These are phyloP conservation scores for Zhuqinia jingwanae DNA, from an alignment of 2,888 invertebrate species.

Conservation along the genomic window DNA sequence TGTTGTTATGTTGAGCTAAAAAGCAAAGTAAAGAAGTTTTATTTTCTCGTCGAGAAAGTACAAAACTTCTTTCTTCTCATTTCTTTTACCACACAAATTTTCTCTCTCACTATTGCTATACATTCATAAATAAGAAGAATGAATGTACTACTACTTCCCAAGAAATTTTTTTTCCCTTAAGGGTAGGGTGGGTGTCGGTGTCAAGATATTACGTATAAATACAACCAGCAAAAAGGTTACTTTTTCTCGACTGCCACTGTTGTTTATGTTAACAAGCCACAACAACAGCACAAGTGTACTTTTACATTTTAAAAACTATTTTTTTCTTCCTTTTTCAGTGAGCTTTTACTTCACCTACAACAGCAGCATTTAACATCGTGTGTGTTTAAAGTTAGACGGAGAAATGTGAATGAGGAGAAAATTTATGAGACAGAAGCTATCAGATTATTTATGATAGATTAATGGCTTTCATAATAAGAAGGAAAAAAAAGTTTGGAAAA, in stretches of 20 bases:
- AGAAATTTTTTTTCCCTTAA: conserved; percentile 44
- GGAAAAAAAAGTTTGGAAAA: conserved; percentile 75
- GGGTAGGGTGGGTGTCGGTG: conserved; percentile 24
- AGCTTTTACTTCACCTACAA: not conserved
- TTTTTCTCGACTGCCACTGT: not conserved
- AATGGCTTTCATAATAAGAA: conserved; percentile 77
- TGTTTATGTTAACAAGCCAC: conserved; percentile 28
- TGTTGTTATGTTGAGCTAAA: conserved; percentile 71
- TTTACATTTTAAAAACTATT: conserved; percentile 8
- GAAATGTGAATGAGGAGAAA: conserved; percentile 62
- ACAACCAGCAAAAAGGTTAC: conserved; percentile 11
- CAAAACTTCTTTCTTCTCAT: conserved; percentile 59
- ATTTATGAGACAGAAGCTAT: conserved; percentile 79
- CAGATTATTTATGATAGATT: conserved; percentile 80
- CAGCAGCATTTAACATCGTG: not conserved
- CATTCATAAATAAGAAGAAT: conserved; percentile 41
- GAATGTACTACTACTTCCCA: not conserved
- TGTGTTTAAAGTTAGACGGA: too few species aligned
- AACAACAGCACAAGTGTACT: conserved; percentile 33
- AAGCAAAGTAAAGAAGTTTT: conserved; percentile 71
- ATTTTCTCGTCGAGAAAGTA: conserved; percentile 26
- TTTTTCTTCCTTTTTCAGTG: conserved; percentile 30
- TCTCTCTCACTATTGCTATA: conserved; percentile 63
- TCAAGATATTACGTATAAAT: conserved; percentile 16
- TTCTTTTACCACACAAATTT: conserved; percentile 27